Conservation (phyloP, 2,113 vertebrate genomes). For the Rhombomys opimus region DNA sequence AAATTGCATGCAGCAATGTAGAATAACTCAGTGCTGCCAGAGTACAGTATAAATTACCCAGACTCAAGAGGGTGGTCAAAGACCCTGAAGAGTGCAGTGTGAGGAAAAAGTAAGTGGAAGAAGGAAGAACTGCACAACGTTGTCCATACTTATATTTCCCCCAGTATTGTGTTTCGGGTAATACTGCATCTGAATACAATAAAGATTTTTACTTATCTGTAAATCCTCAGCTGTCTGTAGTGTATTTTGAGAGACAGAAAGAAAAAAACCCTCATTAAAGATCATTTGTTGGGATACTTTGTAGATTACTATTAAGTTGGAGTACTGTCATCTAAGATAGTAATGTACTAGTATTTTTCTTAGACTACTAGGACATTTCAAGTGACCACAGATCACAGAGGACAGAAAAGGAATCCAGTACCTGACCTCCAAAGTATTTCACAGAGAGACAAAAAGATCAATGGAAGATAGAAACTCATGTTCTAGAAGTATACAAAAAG, state of each 20-base stretch:
- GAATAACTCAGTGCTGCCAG: neutral
- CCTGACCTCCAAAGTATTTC: neutral
- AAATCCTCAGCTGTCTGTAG: neutral
- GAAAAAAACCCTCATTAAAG: neutral
- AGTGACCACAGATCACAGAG: neutral
- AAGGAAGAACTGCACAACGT: neutral
- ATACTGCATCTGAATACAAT: neutral
- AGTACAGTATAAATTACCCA: neutral
- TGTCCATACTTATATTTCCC: neutral
- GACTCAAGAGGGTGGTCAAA: too few relatives aligned
- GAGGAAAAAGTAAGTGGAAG: neutral
- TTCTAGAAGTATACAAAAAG: neutral
- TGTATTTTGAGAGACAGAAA: neutral
- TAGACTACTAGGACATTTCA: neutral
- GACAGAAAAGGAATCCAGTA: too few relatives aligned
- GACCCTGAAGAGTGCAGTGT: neutral
- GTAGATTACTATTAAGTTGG: neutral
- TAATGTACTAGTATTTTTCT: neutral
- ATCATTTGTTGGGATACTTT: neutral
- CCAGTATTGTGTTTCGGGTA: neutral
- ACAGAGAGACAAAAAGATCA: neutral
- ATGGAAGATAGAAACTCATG: neutral
- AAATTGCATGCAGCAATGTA: neutral
- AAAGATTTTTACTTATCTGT: neutral
- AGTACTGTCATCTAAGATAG: neutral